Conservation (phyloP, 1,140 invertebrate species). For the Drosophila elegans region DNA sequence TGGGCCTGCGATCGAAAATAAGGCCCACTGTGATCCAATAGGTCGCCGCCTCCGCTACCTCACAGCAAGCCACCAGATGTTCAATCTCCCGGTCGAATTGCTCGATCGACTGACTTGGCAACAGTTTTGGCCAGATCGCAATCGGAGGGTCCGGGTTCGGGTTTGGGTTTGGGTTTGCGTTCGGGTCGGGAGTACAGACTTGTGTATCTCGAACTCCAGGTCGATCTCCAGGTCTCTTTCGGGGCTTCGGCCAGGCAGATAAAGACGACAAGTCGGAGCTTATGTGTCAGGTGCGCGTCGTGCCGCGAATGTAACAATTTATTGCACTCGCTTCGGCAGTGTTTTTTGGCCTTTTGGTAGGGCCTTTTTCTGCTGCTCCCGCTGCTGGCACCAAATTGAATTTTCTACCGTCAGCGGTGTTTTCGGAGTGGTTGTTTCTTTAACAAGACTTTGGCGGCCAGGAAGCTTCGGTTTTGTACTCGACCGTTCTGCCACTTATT, state of each 20-base stretch:
- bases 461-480: slow-evolving; percentile 18
- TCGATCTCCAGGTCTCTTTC: slow-evolving; percentile 4
- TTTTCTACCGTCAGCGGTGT: slow-evolving; percentile 42
- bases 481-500: slow-evolving; percentile 40
- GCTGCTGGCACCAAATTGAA: slow-evolving; percentile 68
- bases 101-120: slow-evolving; percentile 8
- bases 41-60: slow-evolving; percentile 23
- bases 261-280: slow-evolving; percentile 77
- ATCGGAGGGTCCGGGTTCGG: slow-evolving; percentile 6
- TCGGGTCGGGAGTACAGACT: not conserved
- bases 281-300: slow-evolving; percentile 77
- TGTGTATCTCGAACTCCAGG: slow-evolving; percentile 7
- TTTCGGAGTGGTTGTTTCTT: slow-evolving; percentile 15
- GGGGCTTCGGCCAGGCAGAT: slow-evolving; percentile 39
- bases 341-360: slow-evolving; percentile 14
- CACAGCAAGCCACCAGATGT: slow-evolving; percentile 76
- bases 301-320: slow-evolving; percentile 78
- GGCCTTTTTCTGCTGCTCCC: slow-evolving; percentile 29
- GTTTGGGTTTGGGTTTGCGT: not conserved
- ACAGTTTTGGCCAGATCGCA: slow-evolving; percentile 38
- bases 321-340: slow-evolving; percentile 62
- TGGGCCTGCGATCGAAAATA: not conserved
- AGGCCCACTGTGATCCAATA: slow-evolving; percentile 47
- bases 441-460: slow-evolving; percentile 13
- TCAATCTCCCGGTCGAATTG: slow-evolving; percentile 52